phyloP scores from a whole-genome alignment of 2,888 invertebrate genomes.

The Steinernema scapterisci region DNA sequence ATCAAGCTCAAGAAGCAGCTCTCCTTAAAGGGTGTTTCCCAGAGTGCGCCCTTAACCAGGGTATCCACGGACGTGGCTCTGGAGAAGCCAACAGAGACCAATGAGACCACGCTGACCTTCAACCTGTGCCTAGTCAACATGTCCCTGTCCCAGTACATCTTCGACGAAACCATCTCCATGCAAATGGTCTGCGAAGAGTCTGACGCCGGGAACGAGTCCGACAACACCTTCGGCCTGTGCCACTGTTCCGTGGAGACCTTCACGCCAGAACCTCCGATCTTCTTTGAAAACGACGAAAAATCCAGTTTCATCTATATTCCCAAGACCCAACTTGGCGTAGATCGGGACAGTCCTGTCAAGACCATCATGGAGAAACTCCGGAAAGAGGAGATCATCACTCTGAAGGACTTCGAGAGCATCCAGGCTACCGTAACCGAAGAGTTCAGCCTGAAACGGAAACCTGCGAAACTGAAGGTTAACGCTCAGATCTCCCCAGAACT shows the following conservation, averaged over 20 bases:
- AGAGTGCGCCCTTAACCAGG: not conserved
- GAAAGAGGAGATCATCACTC: conserved; percentile 29
- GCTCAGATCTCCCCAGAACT: conserved; percentile 43
- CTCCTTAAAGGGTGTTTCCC: not conserved
- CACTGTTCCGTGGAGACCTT: conserved; percentile 45
- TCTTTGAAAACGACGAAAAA: conserved; percentile 21
- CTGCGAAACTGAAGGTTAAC: conserved; percentile 40
- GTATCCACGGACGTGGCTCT: not conserved
- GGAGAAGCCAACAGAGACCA: not conserved
- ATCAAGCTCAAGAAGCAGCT: conserved; percentile 9
- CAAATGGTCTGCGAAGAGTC: conserved; percentile 64
- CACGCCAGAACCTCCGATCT: conserved; percentile 19
- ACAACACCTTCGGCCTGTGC: conserved; percentile 40
- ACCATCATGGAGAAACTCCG: conserved; percentile 30
- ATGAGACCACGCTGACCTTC: not conserved
- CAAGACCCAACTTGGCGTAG: conserved; percentile 14
- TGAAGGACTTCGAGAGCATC: not conserved
- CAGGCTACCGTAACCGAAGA: conserved; percentile 30
- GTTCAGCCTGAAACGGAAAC: conserved; percentile 37
- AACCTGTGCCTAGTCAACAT: conserved; percentile 15
- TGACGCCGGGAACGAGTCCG: conserved; percentile 57
- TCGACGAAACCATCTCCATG: conserved; percentile 56
- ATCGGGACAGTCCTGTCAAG: conserved; percentile 36
- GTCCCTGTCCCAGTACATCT: conserved; percentile 35
- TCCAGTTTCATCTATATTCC: conserved; percentile 13